These are phyloP conservation scores for Melanotaenia pygmaea DNA, from an alignment of 2,797 vertebrate species.

Conservation along the genomic window DNA sequence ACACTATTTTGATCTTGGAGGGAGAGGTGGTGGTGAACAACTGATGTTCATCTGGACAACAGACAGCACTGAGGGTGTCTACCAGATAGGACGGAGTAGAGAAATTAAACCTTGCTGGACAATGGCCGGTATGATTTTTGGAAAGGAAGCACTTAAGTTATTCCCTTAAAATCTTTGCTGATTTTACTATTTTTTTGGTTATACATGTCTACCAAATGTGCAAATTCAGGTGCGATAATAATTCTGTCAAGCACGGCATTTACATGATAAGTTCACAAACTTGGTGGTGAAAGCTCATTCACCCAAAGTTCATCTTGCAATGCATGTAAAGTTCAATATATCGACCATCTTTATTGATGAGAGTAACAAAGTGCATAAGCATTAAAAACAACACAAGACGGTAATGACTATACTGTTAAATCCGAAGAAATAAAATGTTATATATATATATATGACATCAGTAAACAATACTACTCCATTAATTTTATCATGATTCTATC, in stretches of 20 bases:
- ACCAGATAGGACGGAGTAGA: background rate
- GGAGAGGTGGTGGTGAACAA: background rate
- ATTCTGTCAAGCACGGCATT: background rate
- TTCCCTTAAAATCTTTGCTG: too few relatives aligned
- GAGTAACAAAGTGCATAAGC: conserved; percentile 85
- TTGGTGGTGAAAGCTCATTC: background rate
- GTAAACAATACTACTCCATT: conserved; percentile 83
- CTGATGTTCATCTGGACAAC: background rate
- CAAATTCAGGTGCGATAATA: background rate
- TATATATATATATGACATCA: conserved; percentile 59
- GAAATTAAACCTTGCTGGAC: background rate
- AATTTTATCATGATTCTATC: conserved; percentile 85
- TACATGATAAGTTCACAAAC: background rate
- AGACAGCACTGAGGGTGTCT: background rate
- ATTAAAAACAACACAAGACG: conserved; percentile 73
- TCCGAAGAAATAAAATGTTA: conserved; percentile 70
- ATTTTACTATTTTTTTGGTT: background rate
- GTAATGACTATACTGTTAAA: conserved; percentile 70
- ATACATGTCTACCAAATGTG: background rate
- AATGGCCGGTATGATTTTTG: background rate
- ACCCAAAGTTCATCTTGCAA: background rate
- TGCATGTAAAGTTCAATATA: conserved; percentile 31
- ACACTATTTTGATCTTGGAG: background rate
- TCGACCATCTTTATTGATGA: conserved; percentile 82
- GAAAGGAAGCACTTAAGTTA: background rate